Evolutionary conservation across 1,140 invertebrate species (phyloP), one percentile per base, ranked within the genome.

Genomic region (Magallana ariakensis): DNA sequence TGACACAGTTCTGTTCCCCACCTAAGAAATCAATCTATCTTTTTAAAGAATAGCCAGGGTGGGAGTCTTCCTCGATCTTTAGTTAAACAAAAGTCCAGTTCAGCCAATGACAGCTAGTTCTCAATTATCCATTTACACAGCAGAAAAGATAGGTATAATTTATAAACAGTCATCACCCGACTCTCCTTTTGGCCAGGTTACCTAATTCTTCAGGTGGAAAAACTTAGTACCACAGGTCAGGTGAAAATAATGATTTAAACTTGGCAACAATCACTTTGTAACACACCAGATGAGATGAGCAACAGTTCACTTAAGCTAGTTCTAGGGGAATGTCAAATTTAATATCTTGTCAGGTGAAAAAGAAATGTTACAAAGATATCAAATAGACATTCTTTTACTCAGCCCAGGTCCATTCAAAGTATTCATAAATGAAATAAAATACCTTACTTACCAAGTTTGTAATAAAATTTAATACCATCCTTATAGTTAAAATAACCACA

Each of bases 171-270:
- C 5, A 33, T 26, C 22, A 33, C 22, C 66, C 26, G 22, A 75
- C 19, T 33, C 22, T 46, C 22, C 11, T 70, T 75, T 75, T 75
- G 66, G 66, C 26, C 66, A 75, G 66, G 66, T 75, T 75, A 33
- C 66, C 66, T 26, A 75, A 33, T 26, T 22, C 66, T 75, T 75
- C 66, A 75, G 66, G 66, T 75, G 66, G 33, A 75, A 62, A 75
- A 75, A 46, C 33, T 46, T 46, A 46, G 33, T 46, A 46, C 13
- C 22, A 75, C 66, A 75, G 66, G 66, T 22, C 66, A 75, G 66
- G 66, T 75, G 66, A 75, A 75, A 75, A 19, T 75, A n/a, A 60
- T 13, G n/a, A 13, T 19, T 9, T 75, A 26, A 75, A 46, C 33
- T 46, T 46, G 33, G 33, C 33, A 1, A 26, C 26, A 75, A 33